Percentiles rank a stretch among this genome's conserved stretches.
Evolutionary conservation across 1,140 invertebrate genomes (phyloP).

Genomic region (Leguminivora glycinivorella): DNA sequence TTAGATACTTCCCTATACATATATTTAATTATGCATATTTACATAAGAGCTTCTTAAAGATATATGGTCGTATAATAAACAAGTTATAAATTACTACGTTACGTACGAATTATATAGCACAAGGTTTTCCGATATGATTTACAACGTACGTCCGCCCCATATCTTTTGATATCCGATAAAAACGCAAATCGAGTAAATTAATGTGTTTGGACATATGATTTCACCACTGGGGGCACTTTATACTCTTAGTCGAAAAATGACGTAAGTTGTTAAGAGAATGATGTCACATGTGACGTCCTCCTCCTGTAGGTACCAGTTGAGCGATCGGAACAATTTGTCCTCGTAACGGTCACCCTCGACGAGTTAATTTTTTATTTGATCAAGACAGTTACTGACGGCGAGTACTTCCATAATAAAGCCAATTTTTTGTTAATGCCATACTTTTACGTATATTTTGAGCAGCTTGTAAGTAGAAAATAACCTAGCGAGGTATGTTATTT

Average conservation of each 20-base stretch:
- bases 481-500: slow-evolving; percentile 64
- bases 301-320: slow-evolving; percentile 41
- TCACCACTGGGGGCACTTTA: neutral
- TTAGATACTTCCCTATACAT: too few relatives aligned
- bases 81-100: too few relatives aligned
- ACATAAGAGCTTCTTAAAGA: too few relatives aligned
- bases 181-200: slow-evolving; percentile 15
- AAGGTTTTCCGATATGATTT: slow-evolving; percentile 1
- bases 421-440: slow-evolving; percentile 75
- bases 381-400: slow-evolving; percentile 66
- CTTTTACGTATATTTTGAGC: slow-evolving; percentile 53
- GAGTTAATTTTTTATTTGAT: slow-evolving; percentile 76
- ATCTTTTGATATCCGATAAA: slow-evolving; percentile 19
- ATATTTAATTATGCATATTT: too few relatives aligned
- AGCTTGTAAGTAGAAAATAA: slow-evolving; percentile 64
- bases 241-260: neutral
- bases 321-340: slow-evolving; percentile 65
- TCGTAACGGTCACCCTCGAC: slow-evolving; percentile 59
- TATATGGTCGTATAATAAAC: too few relatives aligned
- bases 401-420: slow-evolving; percentile 73
- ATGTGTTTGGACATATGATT: slow-evolving; percentile 21
- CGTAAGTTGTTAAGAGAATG: neutral
- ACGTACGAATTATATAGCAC: neutral
- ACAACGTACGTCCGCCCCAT: slow-evolving; percentile 1
- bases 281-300: slow-evolving; percentile 38